These are phyloP conservation scores for Lasius platythorax DNA, from an alignment of 2,888 invertebrate species.

Conservation along the genomic window DNA sequence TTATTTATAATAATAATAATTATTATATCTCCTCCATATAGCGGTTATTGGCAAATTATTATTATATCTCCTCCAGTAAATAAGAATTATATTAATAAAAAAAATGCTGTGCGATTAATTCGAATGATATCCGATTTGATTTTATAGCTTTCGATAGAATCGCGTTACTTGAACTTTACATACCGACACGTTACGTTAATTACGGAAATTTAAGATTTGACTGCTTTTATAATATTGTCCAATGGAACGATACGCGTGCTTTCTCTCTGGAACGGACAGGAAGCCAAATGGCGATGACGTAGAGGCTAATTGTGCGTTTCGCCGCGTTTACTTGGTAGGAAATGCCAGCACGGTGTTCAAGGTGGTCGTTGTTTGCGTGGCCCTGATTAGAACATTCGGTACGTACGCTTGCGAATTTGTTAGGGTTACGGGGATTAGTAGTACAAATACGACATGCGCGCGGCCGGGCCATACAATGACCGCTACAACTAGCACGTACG, in stretches of 20 bases:
- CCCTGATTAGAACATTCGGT: conserved; percentile 70
- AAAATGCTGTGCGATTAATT: background rate
- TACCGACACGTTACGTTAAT: background rate
- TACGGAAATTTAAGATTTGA: background rate
- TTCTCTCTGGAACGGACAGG: background rate
- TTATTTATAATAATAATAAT: background rate
- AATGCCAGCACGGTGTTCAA: conserved; percentile 46
- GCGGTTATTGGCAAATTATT: no score
- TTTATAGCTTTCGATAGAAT: background rate
- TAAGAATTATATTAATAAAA: background rate
- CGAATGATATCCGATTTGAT: background rate
- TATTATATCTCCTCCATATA: no score
- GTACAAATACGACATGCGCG: conserved; percentile 79
- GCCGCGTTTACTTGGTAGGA: conserved; percentile 55
- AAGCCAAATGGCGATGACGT: conserved; percentile 2
- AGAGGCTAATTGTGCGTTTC: conserved; percentile 70
- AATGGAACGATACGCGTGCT: background rate
- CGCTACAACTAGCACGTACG: conserved; percentile 54
- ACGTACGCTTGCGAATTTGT: conserved; percentile 62
- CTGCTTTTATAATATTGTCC: conserved; percentile 19
- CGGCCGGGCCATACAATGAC: conserved; percentile 65
- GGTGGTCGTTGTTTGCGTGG: conserved; percentile 46
- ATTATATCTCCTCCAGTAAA: background rate
- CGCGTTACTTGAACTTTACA: background rate
- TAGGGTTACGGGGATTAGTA: conserved; percentile 76